These are phyloP conservation scores for Caenorhabditis panamensis DNA, from an alignment of 2,888 invertebrate genomes.

Conservation along the genomic window DNA sequence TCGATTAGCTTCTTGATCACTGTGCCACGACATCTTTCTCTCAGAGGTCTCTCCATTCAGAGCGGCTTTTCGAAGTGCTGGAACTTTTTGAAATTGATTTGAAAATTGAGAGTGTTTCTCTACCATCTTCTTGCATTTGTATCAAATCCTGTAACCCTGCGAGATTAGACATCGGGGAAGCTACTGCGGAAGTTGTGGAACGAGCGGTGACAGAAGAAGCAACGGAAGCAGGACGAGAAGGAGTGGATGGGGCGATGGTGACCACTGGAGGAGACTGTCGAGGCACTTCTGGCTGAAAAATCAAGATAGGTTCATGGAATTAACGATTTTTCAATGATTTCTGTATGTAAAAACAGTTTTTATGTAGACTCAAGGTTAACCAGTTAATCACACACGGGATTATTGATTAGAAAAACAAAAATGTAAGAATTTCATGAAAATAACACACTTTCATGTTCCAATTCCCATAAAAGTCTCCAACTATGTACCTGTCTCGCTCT, in stretches of 20 bases:
- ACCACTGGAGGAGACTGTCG: conserved; percentile 21
- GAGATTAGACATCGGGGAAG: conserved; percentile 44
- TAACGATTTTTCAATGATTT: too few species aligned
- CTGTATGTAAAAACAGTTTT: too few species aligned
- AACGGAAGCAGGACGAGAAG: conserved; percentile 52
- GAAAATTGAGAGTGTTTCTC: too few species aligned
- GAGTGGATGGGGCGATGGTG: conserved; percentile 44
- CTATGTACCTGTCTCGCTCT: conserved; percentile 31
- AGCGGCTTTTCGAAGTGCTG: conserved; percentile 56
- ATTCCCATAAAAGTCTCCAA: too few species aligned
- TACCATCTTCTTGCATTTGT: conserved; percentile 61
- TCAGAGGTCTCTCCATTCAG: conserved; percentile 26
- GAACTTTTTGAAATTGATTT: conserved; percentile 16
- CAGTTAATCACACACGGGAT: too few species aligned
- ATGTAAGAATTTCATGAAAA: too few species aligned
- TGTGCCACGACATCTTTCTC: conserved; percentile 61
- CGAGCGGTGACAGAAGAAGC: conserved; percentile 18
- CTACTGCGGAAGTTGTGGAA: conserved; percentile 17
- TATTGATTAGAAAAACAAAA: too few species aligned
- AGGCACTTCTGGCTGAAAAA: not conserved
- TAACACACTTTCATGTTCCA: too few species aligned
- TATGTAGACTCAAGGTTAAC: too few species aligned
- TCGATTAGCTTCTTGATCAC: conserved; percentile 55
- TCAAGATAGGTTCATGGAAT: too few species aligned
- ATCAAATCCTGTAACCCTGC: conserved; percentile 61